Conservation (phyloP, 2,888 invertebrate species). For the Chironomus tentans region DNA sequence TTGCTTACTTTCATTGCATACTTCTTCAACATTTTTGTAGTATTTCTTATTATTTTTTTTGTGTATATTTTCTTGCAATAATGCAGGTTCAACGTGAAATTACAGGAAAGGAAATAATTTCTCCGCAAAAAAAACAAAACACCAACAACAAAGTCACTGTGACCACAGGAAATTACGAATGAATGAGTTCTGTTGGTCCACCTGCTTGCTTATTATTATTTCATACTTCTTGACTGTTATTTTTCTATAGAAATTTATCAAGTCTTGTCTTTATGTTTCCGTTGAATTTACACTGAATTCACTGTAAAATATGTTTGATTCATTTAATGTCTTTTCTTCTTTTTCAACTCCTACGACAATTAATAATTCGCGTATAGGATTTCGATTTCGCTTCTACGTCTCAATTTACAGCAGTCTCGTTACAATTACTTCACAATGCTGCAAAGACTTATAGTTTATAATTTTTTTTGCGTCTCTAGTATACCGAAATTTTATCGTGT, state of each 20-base stretch:
- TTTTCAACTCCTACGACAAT: neutral
- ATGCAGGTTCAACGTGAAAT: neutral
- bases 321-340: neutral
- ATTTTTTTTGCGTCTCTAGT: neutral
- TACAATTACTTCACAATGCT: neutral
- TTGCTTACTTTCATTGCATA: slow-evolving; percentile 40
- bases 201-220: neutral
- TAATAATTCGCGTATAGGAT: neutral
- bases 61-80: neutral
- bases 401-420: neutral
- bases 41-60: neutral
- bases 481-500: slow-evolving; percentile 1
- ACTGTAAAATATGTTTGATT: too few species aligned
- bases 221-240: neutral
- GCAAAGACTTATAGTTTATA: neutral
- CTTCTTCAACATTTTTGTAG: slow-evolving; percentile 37
- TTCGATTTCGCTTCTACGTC: neutral
- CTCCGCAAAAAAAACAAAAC: too few species aligned
- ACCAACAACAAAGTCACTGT: too few species aligned
- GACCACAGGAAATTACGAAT: too few species aligned
- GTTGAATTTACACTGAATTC: neutral
- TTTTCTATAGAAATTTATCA: neutral
- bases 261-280: neutral
- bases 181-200: neutral
- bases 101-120: too few species aligned